These are phyloP conservation scores for Chrysemys picta DNA, from an alignment of 2,113 vertebrate species.

Conservation along the genomic window DNA sequence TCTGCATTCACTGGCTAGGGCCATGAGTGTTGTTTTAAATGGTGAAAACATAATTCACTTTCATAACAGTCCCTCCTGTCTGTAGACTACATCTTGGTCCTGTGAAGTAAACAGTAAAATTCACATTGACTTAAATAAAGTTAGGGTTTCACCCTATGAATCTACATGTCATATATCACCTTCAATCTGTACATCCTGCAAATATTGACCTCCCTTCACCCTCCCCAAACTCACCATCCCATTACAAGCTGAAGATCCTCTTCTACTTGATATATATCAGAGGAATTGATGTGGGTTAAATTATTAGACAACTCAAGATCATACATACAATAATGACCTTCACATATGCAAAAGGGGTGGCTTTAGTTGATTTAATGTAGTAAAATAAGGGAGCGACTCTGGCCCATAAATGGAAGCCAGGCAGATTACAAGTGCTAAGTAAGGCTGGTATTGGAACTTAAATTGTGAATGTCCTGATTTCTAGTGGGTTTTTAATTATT, in stretches of 20 bases:
- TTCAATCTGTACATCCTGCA: background rate
- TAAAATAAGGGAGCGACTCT: background rate
- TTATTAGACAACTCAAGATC: background rate
- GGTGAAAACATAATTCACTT: background rate
- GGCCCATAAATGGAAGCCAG: background rate
- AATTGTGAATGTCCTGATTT: background rate
- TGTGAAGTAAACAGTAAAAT: no score
- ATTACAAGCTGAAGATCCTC: fast-evolving
- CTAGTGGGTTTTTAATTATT: background rate
- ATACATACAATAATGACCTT: background rate
- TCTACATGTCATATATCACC: background rate
- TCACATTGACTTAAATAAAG: background rate
- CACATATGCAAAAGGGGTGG: background rate
- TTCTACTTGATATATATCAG: background rate
- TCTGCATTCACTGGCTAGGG: background rate
- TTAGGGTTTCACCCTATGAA: background rate
- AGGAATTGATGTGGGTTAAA: background rate
- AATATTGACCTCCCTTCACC: background rate
- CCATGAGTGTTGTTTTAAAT: background rate
- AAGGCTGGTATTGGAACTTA: background rate
- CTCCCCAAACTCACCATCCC: background rate
- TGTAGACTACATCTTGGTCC: no score
- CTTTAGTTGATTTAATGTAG: background rate
- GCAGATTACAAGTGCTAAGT: background rate
- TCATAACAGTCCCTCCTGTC: background rate